These are phyloP conservation scores for Tangara arthus DNA, from an alignment of 2,797 vertebrate genomes.

Conservation along the genomic window DNA sequence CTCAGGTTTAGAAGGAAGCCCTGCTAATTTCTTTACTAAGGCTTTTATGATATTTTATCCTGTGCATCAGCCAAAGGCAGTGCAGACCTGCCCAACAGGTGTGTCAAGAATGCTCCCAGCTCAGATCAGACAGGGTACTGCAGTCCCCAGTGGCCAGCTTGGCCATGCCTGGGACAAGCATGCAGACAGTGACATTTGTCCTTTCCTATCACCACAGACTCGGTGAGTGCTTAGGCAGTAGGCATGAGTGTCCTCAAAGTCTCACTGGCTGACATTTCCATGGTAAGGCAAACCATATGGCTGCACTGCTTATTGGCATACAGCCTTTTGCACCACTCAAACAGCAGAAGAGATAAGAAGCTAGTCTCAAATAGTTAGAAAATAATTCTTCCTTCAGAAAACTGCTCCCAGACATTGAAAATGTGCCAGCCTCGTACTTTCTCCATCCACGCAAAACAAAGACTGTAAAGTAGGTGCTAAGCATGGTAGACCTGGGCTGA, in stretches of 20 bases:
- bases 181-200: background rate
- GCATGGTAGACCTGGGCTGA: background rate
- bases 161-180: background rate
- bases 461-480: background rate
- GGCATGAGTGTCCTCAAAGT: background rate
- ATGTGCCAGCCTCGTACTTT: background rate
- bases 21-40: background rate
- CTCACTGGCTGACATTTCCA: slow-evolving; percentile 26
- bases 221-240: background rate
- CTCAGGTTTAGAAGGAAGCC: background rate
- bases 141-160: background rate
- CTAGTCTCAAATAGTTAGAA: background rate
- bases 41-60: background rate
- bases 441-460: background rate
- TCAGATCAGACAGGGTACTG: background rate
- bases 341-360: background rate
- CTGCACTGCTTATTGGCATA: background rate
- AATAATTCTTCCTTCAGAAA: background rate
- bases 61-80: background rate
- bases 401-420: background rate
- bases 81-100: background rate
- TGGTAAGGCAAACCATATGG: background rate
- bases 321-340: background rate
- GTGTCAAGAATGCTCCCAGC: background rate
- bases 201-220: background rate